A percentile compares a stretch with the other conserved stretches of the same genome.
Conservation (phyloP, 2,888 invertebrate genomes). For the Hyposoter dolosus region DNA sequence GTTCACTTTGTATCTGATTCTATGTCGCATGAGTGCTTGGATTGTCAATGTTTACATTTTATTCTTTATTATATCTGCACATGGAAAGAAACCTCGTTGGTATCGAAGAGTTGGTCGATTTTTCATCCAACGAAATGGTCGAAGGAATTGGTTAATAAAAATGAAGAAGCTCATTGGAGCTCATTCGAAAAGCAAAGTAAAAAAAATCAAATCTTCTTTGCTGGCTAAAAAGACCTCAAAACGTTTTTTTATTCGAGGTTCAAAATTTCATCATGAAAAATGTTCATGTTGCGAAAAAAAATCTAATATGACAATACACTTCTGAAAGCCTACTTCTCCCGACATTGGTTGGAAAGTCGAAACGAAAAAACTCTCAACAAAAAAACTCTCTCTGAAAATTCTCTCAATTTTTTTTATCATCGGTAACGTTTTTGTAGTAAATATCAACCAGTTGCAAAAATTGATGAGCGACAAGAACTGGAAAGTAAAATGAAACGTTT, state of each 20-base stretch:
- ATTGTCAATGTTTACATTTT: conserved; percentile 34
- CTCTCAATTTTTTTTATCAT: background rate
- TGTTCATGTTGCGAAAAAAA: conserved; percentile 63
- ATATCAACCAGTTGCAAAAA: background rate
- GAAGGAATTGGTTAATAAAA: too few species aligned
- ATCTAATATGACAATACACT: too few species aligned
- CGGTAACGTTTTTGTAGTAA: background rate
- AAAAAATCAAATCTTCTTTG: background rate
- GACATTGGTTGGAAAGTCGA: background rate
- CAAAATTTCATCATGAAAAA: background rate
- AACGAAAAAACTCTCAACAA: too few species aligned
- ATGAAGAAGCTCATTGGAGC: too few species aligned
- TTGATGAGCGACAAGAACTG: background rate
- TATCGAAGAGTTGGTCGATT: conserved; percentile 19
- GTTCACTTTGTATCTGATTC: conserved; percentile 78
- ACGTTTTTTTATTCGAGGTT: background rate
- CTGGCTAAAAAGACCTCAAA: background rate
- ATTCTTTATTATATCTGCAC: conserved; percentile 75
- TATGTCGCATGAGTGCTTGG: conserved; percentile 83
- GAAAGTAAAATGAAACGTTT: background rate
- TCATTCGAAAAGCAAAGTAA: background rate
- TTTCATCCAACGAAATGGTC: conserved; percentile 9
- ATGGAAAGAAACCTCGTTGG: conserved; percentile 73
- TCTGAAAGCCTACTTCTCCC: too few species aligned
- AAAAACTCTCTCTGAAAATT: too few species aligned